These are phyloP conservation scores for Streptopelia turtur DNA, from an alignment of 2,797 vertebrate genomes.

Conservation along the genomic window DNA sequence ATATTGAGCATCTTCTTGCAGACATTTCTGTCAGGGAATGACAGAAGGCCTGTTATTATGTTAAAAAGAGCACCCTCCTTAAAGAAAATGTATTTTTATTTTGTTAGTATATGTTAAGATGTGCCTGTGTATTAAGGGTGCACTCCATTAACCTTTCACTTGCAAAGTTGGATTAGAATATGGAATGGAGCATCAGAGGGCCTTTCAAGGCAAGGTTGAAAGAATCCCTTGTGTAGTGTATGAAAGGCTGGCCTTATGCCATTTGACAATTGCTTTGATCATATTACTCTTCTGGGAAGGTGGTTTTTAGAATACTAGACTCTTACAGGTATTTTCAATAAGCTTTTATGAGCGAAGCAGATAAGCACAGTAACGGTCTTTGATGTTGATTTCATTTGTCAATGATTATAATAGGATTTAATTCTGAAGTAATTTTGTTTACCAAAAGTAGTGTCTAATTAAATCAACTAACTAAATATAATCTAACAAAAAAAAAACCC, in stretches of 20 bases:
- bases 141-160: background rate
- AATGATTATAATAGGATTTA: constrained; percentile 10
- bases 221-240: background rate
- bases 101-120: background rate
- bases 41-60: background rate
- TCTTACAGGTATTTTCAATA: constrained; percentile 61
- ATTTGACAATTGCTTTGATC: constrained; percentile 43
- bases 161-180: background rate
- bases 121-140: background rate
- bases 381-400: constrained; percentile 51
- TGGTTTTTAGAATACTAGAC: background rate
- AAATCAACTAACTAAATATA: constrained; percentile 49
- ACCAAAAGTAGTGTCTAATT: constrained; percentile 58
- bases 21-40: background rate
- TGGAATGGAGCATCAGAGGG: background rate
- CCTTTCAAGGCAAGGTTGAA: constrained; percentile 28
- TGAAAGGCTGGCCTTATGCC: constrained; percentile 7
- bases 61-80: background rate
- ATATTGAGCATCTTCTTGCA: background rate
- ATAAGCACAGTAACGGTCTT: constrained; percentile 33
- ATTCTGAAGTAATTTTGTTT: constrained; percentile 52
- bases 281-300: constrained; percentile 19
- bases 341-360: constrained; percentile 14
- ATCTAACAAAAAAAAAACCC: background rate
- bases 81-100: background rate